Evolutionary conservation across 2,797 vertebrate species (phyloP).

Genomic region (Paramormyrops hopkinsi): DNA sequence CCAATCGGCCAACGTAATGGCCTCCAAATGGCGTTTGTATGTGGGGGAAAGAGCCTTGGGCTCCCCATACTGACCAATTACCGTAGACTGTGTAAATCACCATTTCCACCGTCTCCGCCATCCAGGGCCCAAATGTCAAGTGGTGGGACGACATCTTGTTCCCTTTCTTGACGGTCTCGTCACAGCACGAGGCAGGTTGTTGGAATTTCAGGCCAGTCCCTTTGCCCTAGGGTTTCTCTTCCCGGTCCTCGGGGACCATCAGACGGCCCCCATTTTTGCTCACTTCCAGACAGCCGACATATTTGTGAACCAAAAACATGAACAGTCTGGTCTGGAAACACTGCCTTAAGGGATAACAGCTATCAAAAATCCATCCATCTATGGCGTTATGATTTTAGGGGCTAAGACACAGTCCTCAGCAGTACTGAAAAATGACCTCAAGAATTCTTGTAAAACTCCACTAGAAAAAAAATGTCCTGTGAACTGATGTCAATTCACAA

Average conservation of each 20-base stretch:
- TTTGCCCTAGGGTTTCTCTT: neutral
- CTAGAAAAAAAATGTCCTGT: neutral
- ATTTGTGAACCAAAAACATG: neutral
- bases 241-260: neutral
- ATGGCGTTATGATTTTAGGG: neutral
- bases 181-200: neutral
- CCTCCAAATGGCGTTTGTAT: constrained; percentile 2
- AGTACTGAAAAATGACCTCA: neutral
- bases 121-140: neutral
- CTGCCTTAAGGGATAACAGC: neutral
- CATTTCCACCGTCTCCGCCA: neutral
- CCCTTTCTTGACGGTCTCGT: neutral
- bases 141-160: neutral
- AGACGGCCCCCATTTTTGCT: neutral
- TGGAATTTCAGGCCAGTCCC: neutral
- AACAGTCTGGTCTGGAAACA: neutral
- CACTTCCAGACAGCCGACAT: neutral
- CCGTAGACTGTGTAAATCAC: neutral
- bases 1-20: neutral
- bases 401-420: neutral
- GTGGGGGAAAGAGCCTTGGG: neutral
- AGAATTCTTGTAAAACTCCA: neutral
- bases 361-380: neutral
- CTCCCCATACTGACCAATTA: neutral
- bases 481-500: neutral